Percentiles rank a stretch among this genome's conserved stretches.
These are phyloP conservation scores for Olivierus martensii DNA, from an alignment of 1,140 invertebrate genomes.

Conservation along the genomic window DNA sequence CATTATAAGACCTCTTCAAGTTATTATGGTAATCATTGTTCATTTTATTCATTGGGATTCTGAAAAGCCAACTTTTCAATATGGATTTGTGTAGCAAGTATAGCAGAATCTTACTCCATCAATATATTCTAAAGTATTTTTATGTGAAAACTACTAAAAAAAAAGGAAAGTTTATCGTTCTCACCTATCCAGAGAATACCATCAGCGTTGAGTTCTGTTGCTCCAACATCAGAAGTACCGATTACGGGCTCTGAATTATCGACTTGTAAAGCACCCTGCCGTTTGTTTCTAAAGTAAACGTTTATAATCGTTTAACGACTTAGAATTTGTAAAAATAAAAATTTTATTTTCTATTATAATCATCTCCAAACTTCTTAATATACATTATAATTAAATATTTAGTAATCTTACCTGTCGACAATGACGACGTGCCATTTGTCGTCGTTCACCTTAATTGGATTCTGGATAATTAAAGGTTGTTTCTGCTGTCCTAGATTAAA, in stretches of 20 bases:
- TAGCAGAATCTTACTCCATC: too few species aligned
- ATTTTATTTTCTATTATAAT: too few species aligned
- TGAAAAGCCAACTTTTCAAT: too few species aligned
- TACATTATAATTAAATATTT: not conserved
- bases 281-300: conserved; percentile 41
- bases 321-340: too few species aligned
- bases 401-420: conserved; percentile 29
- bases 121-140: not conserved
- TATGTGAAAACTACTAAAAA: not conserved
- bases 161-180: too few species aligned
- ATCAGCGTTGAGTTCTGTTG: conserved; percentile 54
- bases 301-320: conserved; percentile 29
- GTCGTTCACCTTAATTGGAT: conserved; percentile 43
- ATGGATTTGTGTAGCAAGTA: too few species aligned
- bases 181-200: conserved; percentile 60
- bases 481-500: conserved; percentile 47
- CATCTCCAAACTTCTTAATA: too few species aligned
- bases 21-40: too few species aligned
- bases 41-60: too few species aligned
- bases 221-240: conserved; percentile 44
- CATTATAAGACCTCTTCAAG: too few species aligned
- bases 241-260: conserved; percentile 46
- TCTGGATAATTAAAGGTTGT: conserved; percentile 36
- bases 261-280: conserved; percentile 49
- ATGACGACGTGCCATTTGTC: conserved; percentile 55